A percentile compares a stretch with the other conserved stretches of the same genome.
Conservation (phyloP, 2,797 vertebrate species). For the Sebastes nivosus region DNA sequence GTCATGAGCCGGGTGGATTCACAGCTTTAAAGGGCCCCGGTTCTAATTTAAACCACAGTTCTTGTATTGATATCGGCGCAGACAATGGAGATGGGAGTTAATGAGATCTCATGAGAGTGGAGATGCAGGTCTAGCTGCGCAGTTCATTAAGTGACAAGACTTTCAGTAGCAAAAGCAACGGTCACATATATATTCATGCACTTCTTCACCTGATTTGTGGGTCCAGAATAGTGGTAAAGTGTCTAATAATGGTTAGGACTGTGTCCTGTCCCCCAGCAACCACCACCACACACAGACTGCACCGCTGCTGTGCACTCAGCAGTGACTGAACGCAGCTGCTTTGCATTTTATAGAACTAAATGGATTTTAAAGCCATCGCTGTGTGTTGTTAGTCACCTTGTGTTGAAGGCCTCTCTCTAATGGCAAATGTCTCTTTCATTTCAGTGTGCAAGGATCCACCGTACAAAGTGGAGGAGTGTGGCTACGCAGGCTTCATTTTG, state of each 20-base stretch:
- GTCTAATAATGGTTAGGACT: background rate
- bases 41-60: constrained; percentile 28
- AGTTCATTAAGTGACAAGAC: background rate
- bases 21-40: constrained; percentile 12
- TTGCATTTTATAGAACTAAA: background rate
- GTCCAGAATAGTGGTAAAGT: background rate
- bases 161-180: constrained; percentile 4
- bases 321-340: background rate
- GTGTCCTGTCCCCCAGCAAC: background rate
- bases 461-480: constrained; percentile 99
- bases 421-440: constrained; percentile 52
- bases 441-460: constrained; percentile 98
- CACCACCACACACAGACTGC: background rate
- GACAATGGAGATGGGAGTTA: constrained; percentile 39
- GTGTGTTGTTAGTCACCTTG: background rate
- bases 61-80: constrained; percentile 20
- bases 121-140: background rate
- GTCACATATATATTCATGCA: background rate
- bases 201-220: background rate
- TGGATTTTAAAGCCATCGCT: background rate
- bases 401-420: constrained; percentile 17
- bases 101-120: constrained; percentile 63
- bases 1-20: constrained; percentile 8
- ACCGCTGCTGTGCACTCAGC: background rate
- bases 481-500: constrained; percentile 98